Conservation (phyloP, 1,140 invertebrate genomes). For the Platorchestia sp. region DNA sequence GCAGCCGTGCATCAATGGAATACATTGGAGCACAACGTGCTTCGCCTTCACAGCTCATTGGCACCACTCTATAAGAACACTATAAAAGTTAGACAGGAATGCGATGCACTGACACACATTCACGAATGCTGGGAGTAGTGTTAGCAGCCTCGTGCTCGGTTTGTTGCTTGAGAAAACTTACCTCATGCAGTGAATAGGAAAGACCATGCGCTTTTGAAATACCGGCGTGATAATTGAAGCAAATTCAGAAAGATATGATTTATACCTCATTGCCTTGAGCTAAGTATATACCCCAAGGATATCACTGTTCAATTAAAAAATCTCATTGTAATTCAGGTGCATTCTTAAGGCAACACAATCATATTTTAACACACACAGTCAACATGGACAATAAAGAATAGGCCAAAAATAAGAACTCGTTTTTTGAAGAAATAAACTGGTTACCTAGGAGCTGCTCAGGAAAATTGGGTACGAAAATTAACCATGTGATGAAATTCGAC, state of each 20-base stretch:
- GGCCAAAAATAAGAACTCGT: no score
- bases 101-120: not conserved
- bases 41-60: not conserved
- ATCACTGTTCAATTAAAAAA: not conserved
- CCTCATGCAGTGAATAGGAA: not conserved
- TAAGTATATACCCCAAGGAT: not conserved
- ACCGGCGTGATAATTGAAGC: not conserved
- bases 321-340: not conserved
- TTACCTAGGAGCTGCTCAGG: no score
- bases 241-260: not conserved
- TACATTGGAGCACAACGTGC: not conserved
- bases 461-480: no score
- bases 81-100: not conserved
- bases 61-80: constrained; percentile 7
- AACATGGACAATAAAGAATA: no score
- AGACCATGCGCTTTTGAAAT: not conserved
- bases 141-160: not conserved
- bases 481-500: no score
- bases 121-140: not conserved
- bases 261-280: not conserved
- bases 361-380: no score
- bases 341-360: no score
- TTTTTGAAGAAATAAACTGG: no score
- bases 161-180: not conserved
- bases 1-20: not conserved